Conservation (phyloP, 2,888 invertebrate genomes). For the Oligia strigilis region DNA sequence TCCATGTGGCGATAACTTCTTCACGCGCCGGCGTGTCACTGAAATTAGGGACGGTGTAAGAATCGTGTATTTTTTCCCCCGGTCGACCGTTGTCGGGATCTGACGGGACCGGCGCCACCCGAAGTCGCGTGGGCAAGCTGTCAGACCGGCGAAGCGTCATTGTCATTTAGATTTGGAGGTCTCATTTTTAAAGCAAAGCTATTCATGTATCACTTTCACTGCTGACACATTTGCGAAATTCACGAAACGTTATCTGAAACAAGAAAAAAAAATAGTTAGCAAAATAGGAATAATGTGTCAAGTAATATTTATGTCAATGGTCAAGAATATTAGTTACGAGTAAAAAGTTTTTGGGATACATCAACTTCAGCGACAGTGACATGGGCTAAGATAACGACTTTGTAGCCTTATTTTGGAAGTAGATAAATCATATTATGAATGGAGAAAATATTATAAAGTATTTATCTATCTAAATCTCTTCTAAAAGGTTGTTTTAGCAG, state of each 20-base stretch:
- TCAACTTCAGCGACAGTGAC: slow-evolving; percentile 60
- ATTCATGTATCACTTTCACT: slow-evolving; percentile 62
- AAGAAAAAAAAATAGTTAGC: slow-evolving; percentile 58
- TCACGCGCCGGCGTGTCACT: slow-evolving; percentile 79
- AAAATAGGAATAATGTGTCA: slow-evolving; percentile 32
- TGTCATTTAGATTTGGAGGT: slow-evolving; percentile 78
- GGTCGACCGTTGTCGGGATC: slow-evolving; percentile 62
- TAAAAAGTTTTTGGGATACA: slow-evolving; percentile 36
- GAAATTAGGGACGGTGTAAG: slow-evolving; percentile 81
- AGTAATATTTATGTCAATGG: too few species aligned
- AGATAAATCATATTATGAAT: slow-evolving; percentile 21
- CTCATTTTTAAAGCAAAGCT: slow-evolving; percentile 81
- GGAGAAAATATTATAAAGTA: slow-evolving; percentile 20
- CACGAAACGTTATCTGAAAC: slow-evolving; percentile 76
- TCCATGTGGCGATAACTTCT: slow-evolving; percentile 88
- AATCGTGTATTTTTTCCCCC: slow-evolving; percentile 77
- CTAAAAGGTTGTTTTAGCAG: slow-evolving; percentile 20
- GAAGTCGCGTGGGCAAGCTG: slow-evolving; percentile 85
- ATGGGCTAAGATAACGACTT: slow-evolving; percentile 50
- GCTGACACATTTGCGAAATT: slow-evolving; percentile 55
- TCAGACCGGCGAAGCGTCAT: slow-evolving; percentile 89
- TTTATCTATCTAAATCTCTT: slow-evolving; percentile 8
- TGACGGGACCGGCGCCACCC: slow-evolving; percentile 74
- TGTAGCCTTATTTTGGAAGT: slow-evolving; percentile 32
- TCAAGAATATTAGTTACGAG: slow-evolving; percentile 21